Evolutionary conservation across 2,797 vertebrate genomes (phyloP), one percentile per base, ranked within the genome.

Genomic region (Austrolebias charrua): DNA sequence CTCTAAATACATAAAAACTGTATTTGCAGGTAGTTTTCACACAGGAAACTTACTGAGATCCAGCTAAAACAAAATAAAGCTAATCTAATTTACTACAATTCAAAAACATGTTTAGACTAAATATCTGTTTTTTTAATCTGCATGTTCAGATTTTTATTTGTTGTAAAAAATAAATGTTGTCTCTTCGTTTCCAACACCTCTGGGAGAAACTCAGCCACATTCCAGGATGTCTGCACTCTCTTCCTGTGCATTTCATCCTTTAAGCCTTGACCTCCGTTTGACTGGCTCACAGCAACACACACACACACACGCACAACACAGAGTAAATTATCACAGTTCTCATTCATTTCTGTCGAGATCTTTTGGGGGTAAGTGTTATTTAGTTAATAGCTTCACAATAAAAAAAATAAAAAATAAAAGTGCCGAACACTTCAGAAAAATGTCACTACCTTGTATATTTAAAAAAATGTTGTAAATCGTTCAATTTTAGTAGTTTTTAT

Each of bases 221-320:
- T 85, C 83, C 87, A 85, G 82, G 85, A 86, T 80, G 77, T 76
- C 59, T 45, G 69, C 63, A 51, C 18, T 16, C 18, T 35, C 60
- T 80, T 85, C 81, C 84, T 83, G 76, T 47, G 18, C 16, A 43
- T 64, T 67, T 79, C 45, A 54, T 69, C 71, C 58, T 72, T 38
- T 47, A 5, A 63, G 49, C 46, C 55, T 24, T 50, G 65, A 76
- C 63, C 58, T 28, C 49, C 0, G 15, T 62, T 50, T 63, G 65
- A 82, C 63, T 55, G 45, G 35, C 60, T 38, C 18, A 0, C 4
- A 68, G 51, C 56, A 28, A 56, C 49, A 15, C 63, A 16, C 63
- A 19, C 46, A 60, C 60, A n/a, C 46, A 13, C 33, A 10, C 35
- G 12, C 35, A 38, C 35, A 10, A 45, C 35, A 4, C 5, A n/a